These are phyloP conservation scores for Ophion costatus DNA, from an alignment of 2,888 invertebrate species.

Conservation along the genomic window DNA sequence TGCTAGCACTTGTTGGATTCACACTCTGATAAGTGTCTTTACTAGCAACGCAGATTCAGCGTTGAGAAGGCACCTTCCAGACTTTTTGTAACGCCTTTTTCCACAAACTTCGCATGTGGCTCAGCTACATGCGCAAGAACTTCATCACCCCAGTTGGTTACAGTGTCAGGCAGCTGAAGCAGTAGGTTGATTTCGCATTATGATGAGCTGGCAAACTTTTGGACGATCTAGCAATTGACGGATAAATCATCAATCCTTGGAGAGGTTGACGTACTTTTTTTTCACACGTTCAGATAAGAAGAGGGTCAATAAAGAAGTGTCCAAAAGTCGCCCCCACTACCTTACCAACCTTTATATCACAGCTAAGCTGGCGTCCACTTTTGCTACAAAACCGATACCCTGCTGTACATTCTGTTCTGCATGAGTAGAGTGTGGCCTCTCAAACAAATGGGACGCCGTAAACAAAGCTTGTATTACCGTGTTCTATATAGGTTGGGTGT, in stretches of 20 bases:
- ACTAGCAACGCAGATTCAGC: not conserved
- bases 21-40: not conserved
- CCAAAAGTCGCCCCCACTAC: conserved; percentile 30
- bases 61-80: not conserved
- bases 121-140: not conserved
- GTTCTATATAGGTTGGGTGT: conserved; percentile 52
- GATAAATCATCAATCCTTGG: not conserved
- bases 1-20: conserved; percentile 35
- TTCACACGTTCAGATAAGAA: not conserved
- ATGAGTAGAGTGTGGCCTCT: conserved; percentile 63
- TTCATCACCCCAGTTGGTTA: not conserved
- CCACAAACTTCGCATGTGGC: not conserved
- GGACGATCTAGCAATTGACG: not conserved
- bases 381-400: conserved; percentile 51
- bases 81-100: not conserved
- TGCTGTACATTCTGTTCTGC: conserved; percentile 37
- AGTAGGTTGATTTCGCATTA: not conserved
- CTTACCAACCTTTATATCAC: conserved; percentile 48
- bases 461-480: conserved; percentile 71
- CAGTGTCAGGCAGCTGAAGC: not conserved
- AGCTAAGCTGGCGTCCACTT: conserved; percentile 59
- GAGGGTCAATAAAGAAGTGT: conserved; percentile 28
- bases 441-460: conserved; percentile 70
- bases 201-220: not conserved
- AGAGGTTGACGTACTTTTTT: not conserved